Conservation (phyloP, 2,797 vertebrate genomes). For the Enteromius viviparus region DNA sequence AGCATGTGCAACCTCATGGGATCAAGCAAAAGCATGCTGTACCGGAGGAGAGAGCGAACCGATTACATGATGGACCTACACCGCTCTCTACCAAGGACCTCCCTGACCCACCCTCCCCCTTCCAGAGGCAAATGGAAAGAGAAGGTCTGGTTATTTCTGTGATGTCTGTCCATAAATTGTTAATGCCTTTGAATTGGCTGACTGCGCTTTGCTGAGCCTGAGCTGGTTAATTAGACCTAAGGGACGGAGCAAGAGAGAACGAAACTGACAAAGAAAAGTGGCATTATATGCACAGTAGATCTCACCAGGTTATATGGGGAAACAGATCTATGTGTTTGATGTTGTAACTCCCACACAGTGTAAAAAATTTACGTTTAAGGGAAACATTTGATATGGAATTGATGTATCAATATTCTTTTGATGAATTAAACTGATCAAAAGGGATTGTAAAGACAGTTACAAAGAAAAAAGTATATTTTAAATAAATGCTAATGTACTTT, state of each 20-base stretch:
- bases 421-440: not conserved
- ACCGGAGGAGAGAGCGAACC: constrained; percentile 13
- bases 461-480: not conserved
- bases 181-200: constrained; percentile 60
- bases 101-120: constrained; percentile 28
- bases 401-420: not conserved
- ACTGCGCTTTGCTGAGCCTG: constrained; percentile 55
- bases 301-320: constrained; percentile 22
- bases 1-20: constrained; percentile 21
- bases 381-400: not conserved
- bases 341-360: not conserved
- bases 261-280: constrained; percentile 39
- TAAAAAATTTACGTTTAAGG: not conserved
- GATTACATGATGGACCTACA: constrained; percentile 21
- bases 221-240: constrained; percentile 58
- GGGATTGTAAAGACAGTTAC: not conserved
- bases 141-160: constrained; percentile 51
- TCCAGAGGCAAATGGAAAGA: constrained; percentile 39
- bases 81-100: constrained; percentile 19
- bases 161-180: constrained; percentile 60
- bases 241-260: constrained; percentile 22
- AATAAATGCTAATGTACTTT: not conserved
- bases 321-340: not conserved
- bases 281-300: constrained; percentile 26
- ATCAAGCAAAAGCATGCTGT: constrained; percentile 26